Percentiles rank a stretch among this genome's conserved stretches.
Conservation (phyloP, 2,888 invertebrate genomes). For the Mechanitis mazaeus region DNA sequence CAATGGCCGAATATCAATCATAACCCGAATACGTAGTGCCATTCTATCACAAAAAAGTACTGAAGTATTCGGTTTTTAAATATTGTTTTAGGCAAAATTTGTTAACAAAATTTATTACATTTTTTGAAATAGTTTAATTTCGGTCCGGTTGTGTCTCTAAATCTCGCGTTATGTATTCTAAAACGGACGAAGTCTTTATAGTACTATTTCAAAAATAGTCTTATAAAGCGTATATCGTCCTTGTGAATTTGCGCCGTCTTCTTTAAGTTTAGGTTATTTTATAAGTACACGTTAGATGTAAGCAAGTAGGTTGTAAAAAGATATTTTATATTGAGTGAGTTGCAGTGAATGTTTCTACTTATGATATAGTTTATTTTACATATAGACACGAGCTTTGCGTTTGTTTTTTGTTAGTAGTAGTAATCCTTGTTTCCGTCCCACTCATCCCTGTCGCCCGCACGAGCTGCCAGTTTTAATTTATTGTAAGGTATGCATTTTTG, state of each 20-base stretch:
- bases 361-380: conserved; percentile 40
- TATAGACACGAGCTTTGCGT: conserved; percentile 42
- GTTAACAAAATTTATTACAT: no score
- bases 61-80: conserved; percentile 37
- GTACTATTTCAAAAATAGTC: conserved; percentile 70
- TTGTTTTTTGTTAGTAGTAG: conserved; percentile 40
- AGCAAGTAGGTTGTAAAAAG: conserved; percentile 58
- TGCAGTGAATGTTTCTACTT: conserved; percentile 48
- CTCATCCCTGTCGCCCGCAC: conserved; percentile 50
- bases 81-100: conserved; percentile 15
- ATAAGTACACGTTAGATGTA: conserved; percentile 61
- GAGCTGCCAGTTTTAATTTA: conserved; percentile 59
- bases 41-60: conserved; percentile 45
- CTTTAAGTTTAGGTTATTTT: conserved; percentile 48
- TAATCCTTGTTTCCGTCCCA: conserved; percentile 56
- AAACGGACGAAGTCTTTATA: conserved; percentile 56
- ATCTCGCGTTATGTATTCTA: conserved; percentile 19
- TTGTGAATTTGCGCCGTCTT: conserved; percentile 29
- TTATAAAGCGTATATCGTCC: conserved; percentile 52
- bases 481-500: conserved; percentile 61
- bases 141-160: conserved; percentile 32
- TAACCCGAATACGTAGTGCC: conserved; percentile 41
- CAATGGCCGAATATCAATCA: conserved; percentile 1
- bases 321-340: conserved; percentile 56
- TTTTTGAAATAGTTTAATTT: no score